Percentiles rank a stretch among this genome's conserved stretches.
Evolutionary conservation across 2,888 invertebrate species (phyloP).

Genomic region (Cylloceria caligata): DNA sequence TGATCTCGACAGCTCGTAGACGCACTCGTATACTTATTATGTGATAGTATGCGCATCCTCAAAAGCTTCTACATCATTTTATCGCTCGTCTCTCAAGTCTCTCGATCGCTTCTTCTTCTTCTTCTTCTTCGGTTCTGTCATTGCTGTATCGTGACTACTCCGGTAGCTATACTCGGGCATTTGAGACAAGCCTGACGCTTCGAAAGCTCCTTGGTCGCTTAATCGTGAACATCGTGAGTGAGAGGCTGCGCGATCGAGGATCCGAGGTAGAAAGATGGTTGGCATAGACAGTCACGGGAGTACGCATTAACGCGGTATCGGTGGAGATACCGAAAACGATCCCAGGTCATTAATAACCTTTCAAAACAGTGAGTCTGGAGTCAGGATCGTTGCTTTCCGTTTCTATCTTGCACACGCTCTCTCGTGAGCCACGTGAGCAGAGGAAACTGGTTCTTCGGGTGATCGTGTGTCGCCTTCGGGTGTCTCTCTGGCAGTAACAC

Average conservation of each 20-base stretch:
- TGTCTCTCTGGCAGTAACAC: conserved; percentile 48
- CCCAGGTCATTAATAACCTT: conserved; percentile 77
- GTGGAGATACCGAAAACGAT: conserved; percentile 54
- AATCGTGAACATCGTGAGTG: conserved; percentile 13
- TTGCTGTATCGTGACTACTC: conserved; percentile 2
- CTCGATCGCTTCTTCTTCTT: conserved; percentile 21
- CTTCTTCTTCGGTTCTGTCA: conserved; percentile 26
- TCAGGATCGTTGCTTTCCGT: neutral
- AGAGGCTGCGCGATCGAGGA: conserved; percentile 6
- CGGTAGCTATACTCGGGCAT: neutral
- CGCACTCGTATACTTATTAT: conserved; percentile 12
- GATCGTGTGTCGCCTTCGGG: conserved; percentile 56
- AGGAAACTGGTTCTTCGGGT: conserved; percentile 58
- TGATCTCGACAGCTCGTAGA: neutral
- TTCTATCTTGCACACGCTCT: neutral
- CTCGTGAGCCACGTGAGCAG: conserved; percentile 26
- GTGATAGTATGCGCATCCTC: conserved; percentile 5
- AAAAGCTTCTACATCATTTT: conserved; percentile 15
- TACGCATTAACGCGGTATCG: conserved; percentile 30
- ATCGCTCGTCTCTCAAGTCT: conserved; percentile 9
- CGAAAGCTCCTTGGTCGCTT: conserved; percentile 23
- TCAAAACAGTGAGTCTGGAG: conserved; percentile 71
- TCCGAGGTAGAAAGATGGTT: neutral
- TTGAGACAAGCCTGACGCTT: conserved; percentile 38
- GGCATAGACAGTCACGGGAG: conserved; percentile 1